phyloP scores from a whole-genome alignment of 1,140 invertebrate genomes.

The Hypothenemus hampei region DNA sequence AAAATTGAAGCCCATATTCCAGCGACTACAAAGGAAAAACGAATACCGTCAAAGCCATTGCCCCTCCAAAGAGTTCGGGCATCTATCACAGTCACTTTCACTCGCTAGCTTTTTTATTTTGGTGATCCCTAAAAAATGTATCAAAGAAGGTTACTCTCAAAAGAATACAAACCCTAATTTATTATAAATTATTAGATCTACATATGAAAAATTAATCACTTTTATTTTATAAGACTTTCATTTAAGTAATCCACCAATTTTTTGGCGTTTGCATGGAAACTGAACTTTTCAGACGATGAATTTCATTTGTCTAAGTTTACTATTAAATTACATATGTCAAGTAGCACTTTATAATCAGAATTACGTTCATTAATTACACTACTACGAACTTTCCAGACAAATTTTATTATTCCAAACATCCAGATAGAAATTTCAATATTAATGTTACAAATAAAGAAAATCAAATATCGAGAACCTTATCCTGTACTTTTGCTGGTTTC shows the following conservation, averaged over 20 bases:
- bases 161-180: not conserved
- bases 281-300: too few species aligned
- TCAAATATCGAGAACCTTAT: too few species aligned
- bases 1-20: not conserved
- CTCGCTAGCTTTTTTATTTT: not conserved
- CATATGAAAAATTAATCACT: not conserved
- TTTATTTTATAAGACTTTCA: not conserved
- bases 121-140: not conserved
- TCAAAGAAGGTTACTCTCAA: not conserved
- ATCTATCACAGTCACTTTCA: conserved; percentile 7
- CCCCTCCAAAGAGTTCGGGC: not conserved
- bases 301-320: too few species aligned
- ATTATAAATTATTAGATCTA: not conserved
- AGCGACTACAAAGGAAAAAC: not conserved
- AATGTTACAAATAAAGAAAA: too few species aligned
- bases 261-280: too few species aligned
- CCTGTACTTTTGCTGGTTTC: too few species aligned
- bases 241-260: not conserved
- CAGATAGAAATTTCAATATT: too few species aligned
- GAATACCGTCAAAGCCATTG: conserved; percentile 6
- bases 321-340: too few species aligned
- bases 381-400: too few species aligned
- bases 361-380: too few species aligned
- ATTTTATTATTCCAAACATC: too few species aligned
- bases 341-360: too few species aligned